Conservation (phyloP, 1,140 invertebrate genomes). For the Drosophila triauraria region DNA sequence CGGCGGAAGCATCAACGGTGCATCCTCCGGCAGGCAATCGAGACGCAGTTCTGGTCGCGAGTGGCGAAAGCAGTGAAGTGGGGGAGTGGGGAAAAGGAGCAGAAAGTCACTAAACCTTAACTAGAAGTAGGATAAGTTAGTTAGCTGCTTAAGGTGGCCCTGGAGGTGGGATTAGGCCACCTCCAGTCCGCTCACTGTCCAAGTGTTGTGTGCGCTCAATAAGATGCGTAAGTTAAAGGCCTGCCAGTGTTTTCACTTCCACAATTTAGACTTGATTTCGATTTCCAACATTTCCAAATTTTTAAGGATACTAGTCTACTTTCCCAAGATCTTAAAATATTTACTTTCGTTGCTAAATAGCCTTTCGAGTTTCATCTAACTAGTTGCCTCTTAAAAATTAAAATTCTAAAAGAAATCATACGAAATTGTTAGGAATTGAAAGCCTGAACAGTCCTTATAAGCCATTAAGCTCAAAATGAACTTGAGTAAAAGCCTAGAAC, state of each 20-base stretch:
- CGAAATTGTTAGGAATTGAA: not conserved
- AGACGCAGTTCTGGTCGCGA: constrained; percentile 58
- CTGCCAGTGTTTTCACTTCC: not conserved
- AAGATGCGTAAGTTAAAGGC: constrained; percentile 24
- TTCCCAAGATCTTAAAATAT: not conserved
- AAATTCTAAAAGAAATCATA: not conserved
- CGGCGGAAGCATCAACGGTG: constrained; percentile 33
- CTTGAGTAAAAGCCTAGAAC: not conserved
- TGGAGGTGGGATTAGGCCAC: constrained; percentile 3
- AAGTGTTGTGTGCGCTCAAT: constrained; percentile 69
- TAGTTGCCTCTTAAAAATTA: not conserved
- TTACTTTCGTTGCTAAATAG: not conserved
- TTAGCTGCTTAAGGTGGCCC: constrained; percentile 18
- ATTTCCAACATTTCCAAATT: not conserved
- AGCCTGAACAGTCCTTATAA: not conserved
- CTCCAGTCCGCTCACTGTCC: constrained; percentile 39
- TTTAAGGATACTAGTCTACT: not conserved
- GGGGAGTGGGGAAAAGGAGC: not conserved
- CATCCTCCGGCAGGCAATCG: constrained; percentile 14
- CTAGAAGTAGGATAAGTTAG: constrained; percentile 25
- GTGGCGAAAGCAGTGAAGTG: constrained; percentile 51
- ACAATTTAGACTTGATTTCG: not conserved
- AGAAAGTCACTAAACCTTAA: constrained; percentile 38
- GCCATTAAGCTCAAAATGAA: constrained; percentile 12
- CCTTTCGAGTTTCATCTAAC: not conserved